These are phyloP conservation scores for Esperia sulphurella DNA, from an alignment of 2,888 invertebrate genomes.

Conservation along the genomic window DNA sequence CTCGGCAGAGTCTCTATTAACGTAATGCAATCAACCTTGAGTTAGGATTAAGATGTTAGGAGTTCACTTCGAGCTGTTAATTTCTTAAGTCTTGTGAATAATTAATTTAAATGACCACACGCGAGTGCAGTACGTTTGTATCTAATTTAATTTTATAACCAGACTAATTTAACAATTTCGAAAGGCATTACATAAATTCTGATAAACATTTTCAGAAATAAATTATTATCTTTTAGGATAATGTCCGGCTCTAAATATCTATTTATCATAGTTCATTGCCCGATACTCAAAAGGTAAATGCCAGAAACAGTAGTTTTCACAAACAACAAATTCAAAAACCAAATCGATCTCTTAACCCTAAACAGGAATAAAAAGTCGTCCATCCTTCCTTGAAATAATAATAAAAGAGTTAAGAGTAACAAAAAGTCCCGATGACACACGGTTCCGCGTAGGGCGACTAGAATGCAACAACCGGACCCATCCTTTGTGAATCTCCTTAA, in stretches of 20 bases:
- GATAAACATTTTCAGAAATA: too few species aligned
- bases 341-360: not conserved
- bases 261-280: too few species aligned
- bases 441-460: conserved; percentile 11
- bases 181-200: too few species aligned
- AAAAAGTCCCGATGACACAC: conserved; percentile 1
- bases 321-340: too few species aligned
- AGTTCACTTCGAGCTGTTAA: not conserved
- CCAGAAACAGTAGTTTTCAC: too few species aligned
- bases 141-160: too few species aligned
- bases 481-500: not conserved
- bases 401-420: not conserved
- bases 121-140: too few species aligned
- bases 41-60: not conserved
- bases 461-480: conserved; percentile 7
- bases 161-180: too few species aligned
- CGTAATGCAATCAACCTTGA: not conserved
- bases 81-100: not conserved
- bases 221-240: too few species aligned
- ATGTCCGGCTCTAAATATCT: too few species aligned
- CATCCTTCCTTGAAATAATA: not conserved
- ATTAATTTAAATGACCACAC: too few species aligned
- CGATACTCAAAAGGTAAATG: too few species aligned
- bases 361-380: not conserved
- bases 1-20: not conserved